Base-by-base conservation (phyloP, 1,140 invertebrate genomes). In the Cotesia chilonis region DNA sequence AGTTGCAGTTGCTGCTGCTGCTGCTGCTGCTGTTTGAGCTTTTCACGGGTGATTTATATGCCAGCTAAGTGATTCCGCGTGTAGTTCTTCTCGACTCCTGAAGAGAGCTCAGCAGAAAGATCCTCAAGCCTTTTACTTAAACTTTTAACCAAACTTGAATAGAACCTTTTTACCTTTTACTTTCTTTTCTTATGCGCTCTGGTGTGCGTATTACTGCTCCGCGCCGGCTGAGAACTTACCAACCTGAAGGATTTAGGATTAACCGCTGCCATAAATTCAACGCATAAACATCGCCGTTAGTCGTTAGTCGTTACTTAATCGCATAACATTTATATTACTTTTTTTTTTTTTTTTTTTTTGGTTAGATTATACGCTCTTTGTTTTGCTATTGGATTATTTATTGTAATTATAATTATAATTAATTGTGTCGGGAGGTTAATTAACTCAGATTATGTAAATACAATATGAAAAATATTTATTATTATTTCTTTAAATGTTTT, bases 31-130 rank as follows among this genome's bases (percentile, higher is more conserved):
- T 47, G 41, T 47, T 47, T 36, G 51, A 51, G 66, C 51, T 60
- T 68, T 68, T 68, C 55, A 54, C 55, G 69, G 57, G 20, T 74
- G 75, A 76, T 76, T 76, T 76, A 76, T 76, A 74, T 70, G 41
- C 70, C 66, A 65, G 52, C 71, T 76, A 74, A 76, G 75, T 76
- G 72, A 76, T 76, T 76, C 69, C 20, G n/a, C 69, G 70, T 68
- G 55, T 67, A 52, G 57, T 28, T 28, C 28, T 28, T 28, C 28
- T 28, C 28, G 1, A 2, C 28, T 28, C 28, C 28, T 28, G 28
- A 28, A 28, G 28, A 28, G 28, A 28, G 28, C 28, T 28, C 28
- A 28, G 28, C 28, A 71, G 74, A 75, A 73, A 66, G 59, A 47
- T 9, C 41, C 41, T 47, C 10, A 47, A 10, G 41, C 41, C 41